Percentiles rank a stretch among this genome's conserved stretches.
Conservation (phyloP, 2,888 invertebrate species). For the Zele albiditarsus region DNA sequence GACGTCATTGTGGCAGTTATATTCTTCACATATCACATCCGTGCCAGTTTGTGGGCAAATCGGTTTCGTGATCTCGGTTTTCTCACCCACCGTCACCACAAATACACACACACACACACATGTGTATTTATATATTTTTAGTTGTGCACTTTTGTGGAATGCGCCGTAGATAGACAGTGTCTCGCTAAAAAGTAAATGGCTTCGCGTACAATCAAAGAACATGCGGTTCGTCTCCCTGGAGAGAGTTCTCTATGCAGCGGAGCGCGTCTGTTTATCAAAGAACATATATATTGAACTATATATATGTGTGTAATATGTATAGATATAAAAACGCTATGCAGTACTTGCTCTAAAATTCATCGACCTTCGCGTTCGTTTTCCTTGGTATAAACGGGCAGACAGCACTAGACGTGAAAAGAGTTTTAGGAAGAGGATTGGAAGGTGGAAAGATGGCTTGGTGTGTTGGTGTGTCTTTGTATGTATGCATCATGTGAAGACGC, state of each 20-base stretch:
- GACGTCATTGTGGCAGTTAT: conserved; percentile 14
- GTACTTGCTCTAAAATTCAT: conserved; percentile 43
- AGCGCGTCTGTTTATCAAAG: not conserved
- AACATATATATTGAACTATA: not conserved
- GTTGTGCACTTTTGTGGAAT: not conserved
- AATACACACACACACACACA: not conserved
- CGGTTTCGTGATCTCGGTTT: conserved; percentile 12
- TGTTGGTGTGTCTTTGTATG: not conserved
- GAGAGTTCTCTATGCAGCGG: conserved; percentile 8
- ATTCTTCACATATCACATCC: not conserved
- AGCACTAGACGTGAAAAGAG: conserved; percentile 29
- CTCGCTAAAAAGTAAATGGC: not conserved
- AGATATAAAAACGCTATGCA: not conserved
- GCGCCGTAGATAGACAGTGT: not conserved
- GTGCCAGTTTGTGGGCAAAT: not conserved
- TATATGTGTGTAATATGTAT: not conserved
- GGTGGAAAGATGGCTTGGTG: not conserved
- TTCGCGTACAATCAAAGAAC: conserved; percentile 16
- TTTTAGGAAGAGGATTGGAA: not conserved
- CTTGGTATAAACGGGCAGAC: conserved; percentile 1
- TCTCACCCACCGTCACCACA: not conserved
- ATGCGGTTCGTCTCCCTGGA: conserved; percentile 13
- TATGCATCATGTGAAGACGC: not conserved
- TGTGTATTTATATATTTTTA: not conserved
- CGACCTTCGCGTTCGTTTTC: conserved; percentile 43